These are phyloP conservation scores for Drosophila serrata DNA, from an alignment of 1,140 invertebrate species.

Conservation along the genomic window DNA sequence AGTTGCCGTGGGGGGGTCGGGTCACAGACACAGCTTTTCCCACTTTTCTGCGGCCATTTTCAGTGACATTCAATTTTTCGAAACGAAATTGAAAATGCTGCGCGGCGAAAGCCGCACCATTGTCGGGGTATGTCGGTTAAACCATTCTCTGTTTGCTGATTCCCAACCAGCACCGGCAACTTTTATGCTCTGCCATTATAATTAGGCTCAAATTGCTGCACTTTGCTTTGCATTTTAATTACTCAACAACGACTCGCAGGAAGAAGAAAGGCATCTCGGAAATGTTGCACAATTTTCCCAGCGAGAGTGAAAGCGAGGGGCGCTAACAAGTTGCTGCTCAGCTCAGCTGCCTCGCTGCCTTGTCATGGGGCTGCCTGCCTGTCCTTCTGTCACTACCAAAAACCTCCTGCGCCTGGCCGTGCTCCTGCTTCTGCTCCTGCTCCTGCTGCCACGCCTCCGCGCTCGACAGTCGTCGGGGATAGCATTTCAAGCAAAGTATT, in stretches of 20 bases:
- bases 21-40: conserved; percentile 11
- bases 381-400: conserved; percentile 39
- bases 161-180: conserved; percentile 16
- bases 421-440: not conserved
- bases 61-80: conserved; percentile 77
- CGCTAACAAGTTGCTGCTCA: conserved; percentile 71
- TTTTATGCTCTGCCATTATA: conserved; percentile 46
- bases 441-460: conserved; percentile 14
- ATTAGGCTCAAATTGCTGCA: conserved; percentile 62
- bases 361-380: conserved; percentile 31
- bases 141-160: conserved; percentile 46
- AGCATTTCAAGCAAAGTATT: conserved; percentile 81
- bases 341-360: conserved; percentile 31
- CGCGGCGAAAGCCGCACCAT: conserved; percentile 12
- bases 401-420: not conserved
- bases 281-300: conserved; percentile 71
- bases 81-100: conserved; percentile 82
- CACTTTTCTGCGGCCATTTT: conserved; percentile 21
- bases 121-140: conserved; percentile 38
- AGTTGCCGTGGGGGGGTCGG: conserved; percentile 22
- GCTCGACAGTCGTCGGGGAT: conserved; percentile 51
- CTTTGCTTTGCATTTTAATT: conserved; percentile 68
- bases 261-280: conserved; percentile 55
- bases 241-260: conserved; percentile 45
- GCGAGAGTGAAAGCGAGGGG: conserved; percentile 38